Conservation (phyloP, 2,797 vertebrate species). For the Alca torda region DNA sequence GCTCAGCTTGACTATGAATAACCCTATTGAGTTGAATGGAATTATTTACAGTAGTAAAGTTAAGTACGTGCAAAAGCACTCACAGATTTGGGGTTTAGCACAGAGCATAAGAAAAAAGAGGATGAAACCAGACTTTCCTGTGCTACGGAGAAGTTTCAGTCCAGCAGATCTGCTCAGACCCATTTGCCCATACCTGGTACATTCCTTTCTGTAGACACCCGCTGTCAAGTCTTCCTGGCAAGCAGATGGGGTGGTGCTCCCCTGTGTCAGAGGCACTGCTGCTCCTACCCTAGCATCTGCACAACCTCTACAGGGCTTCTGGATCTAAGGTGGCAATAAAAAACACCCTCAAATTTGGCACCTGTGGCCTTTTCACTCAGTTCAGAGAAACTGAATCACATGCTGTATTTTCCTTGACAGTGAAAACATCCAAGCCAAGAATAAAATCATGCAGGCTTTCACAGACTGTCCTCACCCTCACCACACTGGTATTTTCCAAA, state of each 20-base stretch:
- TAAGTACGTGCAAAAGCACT: not conserved
- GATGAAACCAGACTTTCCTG: not conserved
- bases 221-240: not conserved
- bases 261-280: not conserved
- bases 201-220: not conserved
- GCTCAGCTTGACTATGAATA: constrained; percentile 41
- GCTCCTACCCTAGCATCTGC: not conserved
- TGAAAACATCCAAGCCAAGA: not conserved
- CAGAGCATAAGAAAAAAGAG: not conserved
- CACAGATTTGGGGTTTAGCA: not conserved
- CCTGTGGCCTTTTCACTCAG: not conserved
- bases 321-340: not conserved
- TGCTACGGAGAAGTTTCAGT: not conserved
- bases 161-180: not conserved
- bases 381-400: not conserved
- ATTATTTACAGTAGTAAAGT: constrained; percentile 23
- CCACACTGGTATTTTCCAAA: constrained; percentile 32
- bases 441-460: constrained; percentile 19
- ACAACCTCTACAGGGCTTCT: not conserved
- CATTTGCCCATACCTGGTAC: not conserved
- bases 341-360: not conserved
- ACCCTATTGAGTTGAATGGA: constrained; percentile 5
- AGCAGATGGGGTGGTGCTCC: not conserved
- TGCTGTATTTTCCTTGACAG: not conserved
- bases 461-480: not conserved